Percentiles rank a stretch among this genome's conserved stretches.
Evolutionary conservation across 2,888 invertebrate species (phyloP).

Genomic region (Cephus runcator): DNA sequence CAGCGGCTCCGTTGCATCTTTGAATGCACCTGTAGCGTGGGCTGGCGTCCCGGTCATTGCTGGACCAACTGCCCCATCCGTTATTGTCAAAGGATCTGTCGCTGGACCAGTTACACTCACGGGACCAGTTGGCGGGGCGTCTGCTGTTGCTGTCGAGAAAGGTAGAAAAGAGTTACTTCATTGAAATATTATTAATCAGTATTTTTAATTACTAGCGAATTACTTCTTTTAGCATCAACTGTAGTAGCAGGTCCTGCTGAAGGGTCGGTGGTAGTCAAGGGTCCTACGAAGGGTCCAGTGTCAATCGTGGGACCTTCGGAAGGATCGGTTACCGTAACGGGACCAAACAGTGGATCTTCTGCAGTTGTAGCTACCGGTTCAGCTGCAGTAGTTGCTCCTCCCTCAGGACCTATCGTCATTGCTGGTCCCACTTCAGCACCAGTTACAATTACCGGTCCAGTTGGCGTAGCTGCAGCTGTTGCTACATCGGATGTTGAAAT

Average conservation of each 20-base stretch:
- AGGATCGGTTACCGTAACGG: constrained; percentile 33
- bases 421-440: constrained; percentile 31
- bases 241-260: background rate
- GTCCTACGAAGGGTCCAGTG: constrained; percentile 2
- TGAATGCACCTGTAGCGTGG: too few species aligned
- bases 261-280: constrained; percentile 8
- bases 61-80: constrained; percentile 18
- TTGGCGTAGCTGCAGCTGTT: background rate
- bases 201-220: too few species aligned
- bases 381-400: constrained; percentile 13
- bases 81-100: constrained; percentile 23
- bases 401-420: constrained; percentile 6
- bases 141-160: too few species aligned
- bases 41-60: constrained; percentile 9
- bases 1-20: too few species aligned
- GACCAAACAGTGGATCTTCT: background rate
- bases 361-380: background rate
- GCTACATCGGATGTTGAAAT: constrained; percentile 21
- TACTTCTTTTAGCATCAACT: too few species aligned
- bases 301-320: constrained; percentile 34
- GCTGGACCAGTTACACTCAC: constrained; percentile 16
- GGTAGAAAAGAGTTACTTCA: too few species aligned
- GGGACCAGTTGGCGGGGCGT: too few species aligned
- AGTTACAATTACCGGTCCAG: constrained; percentile 30
- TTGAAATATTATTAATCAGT: too few species aligned